Evolutionary conservation across 2,888 invertebrate genomes (phyloP).

Genomic region (Thymelicus sylvestris): DNA sequence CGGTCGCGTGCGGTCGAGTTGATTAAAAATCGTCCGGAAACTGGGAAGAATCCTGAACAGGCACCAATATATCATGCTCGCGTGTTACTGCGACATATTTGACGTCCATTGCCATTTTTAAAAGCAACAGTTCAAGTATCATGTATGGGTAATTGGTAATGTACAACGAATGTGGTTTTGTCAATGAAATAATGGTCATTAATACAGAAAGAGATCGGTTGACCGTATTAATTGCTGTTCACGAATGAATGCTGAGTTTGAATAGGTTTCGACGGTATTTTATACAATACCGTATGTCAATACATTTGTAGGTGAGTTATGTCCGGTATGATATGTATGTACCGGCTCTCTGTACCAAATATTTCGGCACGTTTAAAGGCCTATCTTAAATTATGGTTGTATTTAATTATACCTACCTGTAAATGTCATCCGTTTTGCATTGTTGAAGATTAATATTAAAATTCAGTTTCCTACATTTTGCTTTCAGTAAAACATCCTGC

Average conservation of each 20-base stretch:
- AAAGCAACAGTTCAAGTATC: background rate
- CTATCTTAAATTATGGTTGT: background rate
- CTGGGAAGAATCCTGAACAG: slow-evolving; percentile 38
- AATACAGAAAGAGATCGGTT: slow-evolving; percentile 53
- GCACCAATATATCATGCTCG: background rate
- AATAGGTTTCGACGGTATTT: slow-evolving; percentile 36
- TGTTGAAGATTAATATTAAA: background rate
- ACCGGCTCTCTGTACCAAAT: background rate
- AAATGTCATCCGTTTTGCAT: background rate
- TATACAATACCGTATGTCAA: slow-evolving; percentile 15
- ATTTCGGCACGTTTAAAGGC: background rate
- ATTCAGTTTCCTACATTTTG: too few species aligned
- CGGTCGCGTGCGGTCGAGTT: slow-evolving; percentile 60
- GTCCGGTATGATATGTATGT: slow-evolving; percentile 7
- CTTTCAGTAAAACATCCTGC: too few species aligned
- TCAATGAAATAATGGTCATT: slow-evolving; percentile 30
- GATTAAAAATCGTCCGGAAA: slow-evolving; percentile 79
- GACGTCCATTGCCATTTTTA: slow-evolving; percentile 1
- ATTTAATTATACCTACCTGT: too few species aligned
- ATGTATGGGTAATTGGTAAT: slow-evolving; percentile 1
- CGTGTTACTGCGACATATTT: background rate
- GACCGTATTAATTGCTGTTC: slow-evolving; percentile 63
- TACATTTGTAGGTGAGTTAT: slow-evolving; percentile 29
- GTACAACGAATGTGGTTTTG: background rate
- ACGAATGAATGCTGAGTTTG: slow-evolving; percentile 44